A percentile compares a stretch with the other conserved stretches of the same genome.
Conservation (phyloP, 2,888 invertebrate species). For the Trachelus stipa region DNA sequence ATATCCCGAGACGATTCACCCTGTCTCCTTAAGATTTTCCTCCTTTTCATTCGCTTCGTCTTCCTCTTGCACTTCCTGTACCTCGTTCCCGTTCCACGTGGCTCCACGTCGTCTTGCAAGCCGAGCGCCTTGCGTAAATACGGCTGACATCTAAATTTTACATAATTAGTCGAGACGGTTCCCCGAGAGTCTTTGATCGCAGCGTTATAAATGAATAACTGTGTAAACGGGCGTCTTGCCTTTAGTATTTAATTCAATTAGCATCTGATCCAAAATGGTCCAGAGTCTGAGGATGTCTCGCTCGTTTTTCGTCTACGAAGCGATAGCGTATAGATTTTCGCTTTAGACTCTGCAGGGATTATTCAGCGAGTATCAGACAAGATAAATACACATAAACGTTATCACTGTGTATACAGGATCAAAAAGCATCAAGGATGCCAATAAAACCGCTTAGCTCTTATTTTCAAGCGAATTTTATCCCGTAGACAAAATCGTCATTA, state of each 20-base stretch:
- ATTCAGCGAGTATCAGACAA: neutral
- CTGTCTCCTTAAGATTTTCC: neutral
- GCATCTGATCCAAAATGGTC: neutral
- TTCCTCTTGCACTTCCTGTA: neutral
- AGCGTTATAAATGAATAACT: slow-evolving; percentile 20
- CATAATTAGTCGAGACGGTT: slow-evolving; percentile 18
- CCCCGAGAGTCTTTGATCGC: slow-evolving; percentile 19
- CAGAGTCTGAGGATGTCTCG: neutral
- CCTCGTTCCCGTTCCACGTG: neutral
- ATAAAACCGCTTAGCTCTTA: neutral
- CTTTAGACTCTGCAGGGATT: neutral
- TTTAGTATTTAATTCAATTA: slow-evolving; percentile 20
- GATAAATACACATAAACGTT: neutral
- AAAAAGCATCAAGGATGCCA: neutral
- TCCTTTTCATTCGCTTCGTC: neutral
- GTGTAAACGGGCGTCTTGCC: slow-evolving; percentile 17
- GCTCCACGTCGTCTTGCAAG: neutral
- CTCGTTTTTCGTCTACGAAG: neutral
- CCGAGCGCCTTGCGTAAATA: slow-evolving; percentile 14
- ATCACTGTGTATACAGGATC: neutral
- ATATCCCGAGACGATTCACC: neutral
- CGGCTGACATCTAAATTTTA: slow-evolving; percentile 20
- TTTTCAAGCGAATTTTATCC: neutral
- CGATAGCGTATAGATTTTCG: neutral
- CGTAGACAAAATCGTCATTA: neutral